phyloP scores from a whole-genome alignment of 2,888 invertebrate species.

The Chrysotoxum bicinctum region DNA sequence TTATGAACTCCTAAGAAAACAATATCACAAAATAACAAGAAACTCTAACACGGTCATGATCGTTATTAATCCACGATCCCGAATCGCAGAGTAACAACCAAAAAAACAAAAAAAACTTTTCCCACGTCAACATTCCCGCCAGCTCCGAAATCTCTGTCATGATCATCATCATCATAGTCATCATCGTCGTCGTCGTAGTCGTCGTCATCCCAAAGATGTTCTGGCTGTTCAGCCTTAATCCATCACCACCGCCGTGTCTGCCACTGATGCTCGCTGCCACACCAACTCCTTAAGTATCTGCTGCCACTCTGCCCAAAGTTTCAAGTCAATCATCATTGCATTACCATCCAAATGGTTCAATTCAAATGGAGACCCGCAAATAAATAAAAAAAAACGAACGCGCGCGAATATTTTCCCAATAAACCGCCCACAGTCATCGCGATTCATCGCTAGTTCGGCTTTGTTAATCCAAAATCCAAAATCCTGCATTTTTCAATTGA shows the following conservation, averaged over 20 bases:
- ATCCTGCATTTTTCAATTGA: conserved; percentile 66
- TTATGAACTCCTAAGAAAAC: conserved; percentile 67
- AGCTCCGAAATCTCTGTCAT: conserved; percentile 64
- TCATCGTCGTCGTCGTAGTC: conserved; percentile 24
- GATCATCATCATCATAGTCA: conserved; percentile 54
- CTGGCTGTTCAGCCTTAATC: conserved; percentile 58
- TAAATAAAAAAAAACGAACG: conserved; percentile 39
- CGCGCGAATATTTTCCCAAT: conserved; percentile 72
- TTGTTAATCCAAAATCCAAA: conserved; percentile 33
- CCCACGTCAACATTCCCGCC: conserved; percentile 71
- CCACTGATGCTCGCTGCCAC: conserved; percentile 35
- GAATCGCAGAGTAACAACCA: conserved; percentile 11
- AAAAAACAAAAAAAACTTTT: conserved; percentile 45
- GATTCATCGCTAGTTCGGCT: conserved; percentile 53
- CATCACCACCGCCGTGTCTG: conserved; percentile 56
- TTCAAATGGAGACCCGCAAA: conserved; percentile 54
- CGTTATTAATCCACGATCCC: conserved; percentile 72
- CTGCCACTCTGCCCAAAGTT: conserved; percentile 61
- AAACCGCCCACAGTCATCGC: conserved; percentile 72
- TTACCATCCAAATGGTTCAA: conserved; percentile 71
- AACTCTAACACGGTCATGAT: conserved; percentile 71
- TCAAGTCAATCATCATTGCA: conserved; percentile 70
- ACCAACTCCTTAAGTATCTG: conserved; percentile 42
- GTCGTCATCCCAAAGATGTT: conserved; percentile 55
- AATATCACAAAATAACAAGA: conserved; percentile 70